These are phyloP conservation scores for Microhierax caerulescens DNA, from an alignment of 2,797 vertebrate species.

Conservation along the genomic window DNA sequence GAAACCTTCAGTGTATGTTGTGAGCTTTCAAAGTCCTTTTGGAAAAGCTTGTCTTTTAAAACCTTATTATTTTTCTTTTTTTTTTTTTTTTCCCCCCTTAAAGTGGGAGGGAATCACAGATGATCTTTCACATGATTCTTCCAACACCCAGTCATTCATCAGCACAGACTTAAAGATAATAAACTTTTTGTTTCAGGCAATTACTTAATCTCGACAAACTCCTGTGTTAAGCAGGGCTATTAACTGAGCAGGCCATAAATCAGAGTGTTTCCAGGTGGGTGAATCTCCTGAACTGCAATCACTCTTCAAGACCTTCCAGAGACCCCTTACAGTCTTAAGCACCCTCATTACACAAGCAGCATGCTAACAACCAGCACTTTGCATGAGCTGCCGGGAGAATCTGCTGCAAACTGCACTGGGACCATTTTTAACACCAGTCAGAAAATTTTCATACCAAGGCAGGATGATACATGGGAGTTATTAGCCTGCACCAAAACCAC, in stretches of 20 bases:
- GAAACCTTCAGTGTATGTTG: background rate
- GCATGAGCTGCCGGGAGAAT: slow-evolving; percentile 37
- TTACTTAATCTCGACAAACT: slow-evolving; percentile 87
- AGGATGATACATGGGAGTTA: slow-evolving; percentile 84
- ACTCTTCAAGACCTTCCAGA: slow-evolving; percentile 79
- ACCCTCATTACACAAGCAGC: slow-evolving; percentile 82
- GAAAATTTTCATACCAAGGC: slow-evolving; percentile 70
- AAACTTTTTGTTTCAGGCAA: slow-evolving; percentile 87
- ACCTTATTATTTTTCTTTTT: slow-evolving; percentile 6
- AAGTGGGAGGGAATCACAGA: slow-evolving; percentile 64
- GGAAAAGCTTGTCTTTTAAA: slow-evolving; percentile 30
- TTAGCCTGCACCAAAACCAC: slow-evolving; percentile 78
- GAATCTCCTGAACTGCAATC: slow-evolving; percentile 84
- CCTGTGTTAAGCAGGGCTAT: slow-evolving; percentile 83
- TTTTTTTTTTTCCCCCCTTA: background rate
- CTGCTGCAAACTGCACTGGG: slow-evolving; percentile 47
- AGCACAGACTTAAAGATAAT: slow-evolving; percentile 79
- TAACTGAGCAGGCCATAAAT: slow-evolving; percentile 84
- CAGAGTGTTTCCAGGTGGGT: slow-evolving; percentile 82
- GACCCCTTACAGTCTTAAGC: slow-evolving; percentile 81
- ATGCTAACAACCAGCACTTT: slow-evolving; percentile 75
- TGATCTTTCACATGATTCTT: slow-evolving; percentile 76
- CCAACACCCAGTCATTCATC: slow-evolving; percentile 77
- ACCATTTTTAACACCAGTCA: slow-evolving; percentile 75
- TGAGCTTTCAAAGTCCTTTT: background rate